Percentiles rank a stretch among this genome's conserved stretches.
Conservation (phyloP, 2,888 invertebrate species). For the Linyphia triangularis region DNA sequence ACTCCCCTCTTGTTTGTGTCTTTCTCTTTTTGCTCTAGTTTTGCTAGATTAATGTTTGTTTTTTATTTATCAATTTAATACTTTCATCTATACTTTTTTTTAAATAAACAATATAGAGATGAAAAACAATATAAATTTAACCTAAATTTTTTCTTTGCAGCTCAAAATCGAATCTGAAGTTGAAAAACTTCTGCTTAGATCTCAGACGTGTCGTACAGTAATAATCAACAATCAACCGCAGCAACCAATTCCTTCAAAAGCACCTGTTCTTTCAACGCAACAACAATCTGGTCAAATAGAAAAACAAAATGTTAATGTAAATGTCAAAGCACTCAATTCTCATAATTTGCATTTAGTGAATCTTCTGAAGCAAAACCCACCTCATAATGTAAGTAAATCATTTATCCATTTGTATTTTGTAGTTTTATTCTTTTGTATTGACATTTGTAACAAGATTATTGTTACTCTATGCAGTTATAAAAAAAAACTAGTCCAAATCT, state of each 20-base stretch:
- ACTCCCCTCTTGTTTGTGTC: too few relatives aligned
- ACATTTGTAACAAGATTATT: background rate
- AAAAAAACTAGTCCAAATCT: too few relatives aligned
- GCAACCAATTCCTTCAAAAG: slow-evolving; percentile 19
- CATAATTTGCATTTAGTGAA: slow-evolving; percentile 75
- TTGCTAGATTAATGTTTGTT: too few relatives aligned
- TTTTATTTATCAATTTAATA: too few relatives aligned
- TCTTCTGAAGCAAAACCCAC: slow-evolving; percentile 70
- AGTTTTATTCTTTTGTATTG: background rate
- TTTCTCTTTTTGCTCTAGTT: too few relatives aligned
- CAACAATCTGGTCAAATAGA: slow-evolving; percentile 60
- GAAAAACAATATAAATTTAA: too few relatives aligned
- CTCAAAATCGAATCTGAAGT: slow-evolving; percentile 30
- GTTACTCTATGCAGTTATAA: too few relatives aligned
- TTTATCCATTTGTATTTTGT: background rate
- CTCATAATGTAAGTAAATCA: slow-evolving; percentile 56
- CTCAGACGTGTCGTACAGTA: slow-evolving; percentile 11
- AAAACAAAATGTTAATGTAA: slow-evolving; percentile 57
- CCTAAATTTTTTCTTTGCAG: background rate
- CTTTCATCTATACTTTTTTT: too few relatives aligned
- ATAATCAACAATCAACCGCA: slow-evolving; percentile 27
- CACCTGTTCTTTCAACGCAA: slow-evolving; percentile 13
- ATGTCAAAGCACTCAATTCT: slow-evolving; percentile 21
- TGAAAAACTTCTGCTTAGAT: slow-evolving; percentile 21
- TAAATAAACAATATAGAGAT: too few relatives aligned